Evolutionary conservation across 2,888 invertebrate species (phyloP).

Genomic region (Cremastinae sp.): DNA sequence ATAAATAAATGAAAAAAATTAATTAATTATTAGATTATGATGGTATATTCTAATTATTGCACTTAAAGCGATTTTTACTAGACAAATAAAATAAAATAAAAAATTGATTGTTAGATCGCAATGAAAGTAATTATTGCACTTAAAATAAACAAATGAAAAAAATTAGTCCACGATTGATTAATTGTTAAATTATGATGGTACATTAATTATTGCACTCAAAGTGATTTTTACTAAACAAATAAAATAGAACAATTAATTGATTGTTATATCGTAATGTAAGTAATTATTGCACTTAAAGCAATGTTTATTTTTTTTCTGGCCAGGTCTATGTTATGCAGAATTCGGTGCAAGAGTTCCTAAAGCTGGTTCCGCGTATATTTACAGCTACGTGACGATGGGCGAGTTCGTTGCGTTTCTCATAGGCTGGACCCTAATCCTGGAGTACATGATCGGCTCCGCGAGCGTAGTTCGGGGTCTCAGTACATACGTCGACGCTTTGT

Average conservation of each 20-base stretch:
- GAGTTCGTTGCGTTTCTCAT: conserved; percentile 95
- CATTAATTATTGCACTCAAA: conserved; percentile 56
- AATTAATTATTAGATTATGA: too few species aligned
- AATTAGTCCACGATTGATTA: too few species aligned
- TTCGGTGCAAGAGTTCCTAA: conserved; percentile 94
- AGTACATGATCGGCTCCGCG: conserved; percentile 92
- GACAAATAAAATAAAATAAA: conserved; percentile 1
- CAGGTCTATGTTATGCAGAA: conserved; percentile 95
- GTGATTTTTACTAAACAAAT: conserved; percentile 21
- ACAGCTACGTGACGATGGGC: conserved; percentile 95
- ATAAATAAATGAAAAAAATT: not conserved
- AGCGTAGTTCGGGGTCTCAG: conserved; percentile 92
- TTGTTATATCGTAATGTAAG: not conserved
- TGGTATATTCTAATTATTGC: too few species aligned
- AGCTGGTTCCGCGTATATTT: conserved; percentile 95
- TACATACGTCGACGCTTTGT: conserved; percentile 88
- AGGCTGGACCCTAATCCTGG: conserved; percentile 96
- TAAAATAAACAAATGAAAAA: not conserved
- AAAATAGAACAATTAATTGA: conserved; percentile 13
- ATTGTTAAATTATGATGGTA: too few species aligned
- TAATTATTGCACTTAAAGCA: not conserved
- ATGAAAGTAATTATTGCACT: not conserved
- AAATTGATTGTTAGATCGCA: not conserved
- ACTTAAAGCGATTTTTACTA: conserved; percentile 57
- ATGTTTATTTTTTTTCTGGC: conserved; percentile 55